phyloP scores from a whole-genome alignment of 2,797 vertebrate genomes.

The Pitangus sulphuratus region DNA sequence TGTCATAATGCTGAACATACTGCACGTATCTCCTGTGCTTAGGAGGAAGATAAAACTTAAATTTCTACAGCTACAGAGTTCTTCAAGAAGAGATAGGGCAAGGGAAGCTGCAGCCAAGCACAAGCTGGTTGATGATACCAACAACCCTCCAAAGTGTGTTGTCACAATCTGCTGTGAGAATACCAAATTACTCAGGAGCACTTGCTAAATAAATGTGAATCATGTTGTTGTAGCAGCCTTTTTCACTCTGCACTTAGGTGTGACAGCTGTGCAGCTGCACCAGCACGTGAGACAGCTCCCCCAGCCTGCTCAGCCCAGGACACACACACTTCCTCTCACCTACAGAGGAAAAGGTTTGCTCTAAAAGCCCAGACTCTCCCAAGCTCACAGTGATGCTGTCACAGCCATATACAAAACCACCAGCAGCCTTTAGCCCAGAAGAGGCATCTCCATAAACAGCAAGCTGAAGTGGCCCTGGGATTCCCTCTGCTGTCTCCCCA shows the following conservation, averaged over 20 bases:
- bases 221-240: neutral
- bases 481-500: neutral
- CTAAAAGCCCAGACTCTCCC: neutral
- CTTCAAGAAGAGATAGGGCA: neutral
- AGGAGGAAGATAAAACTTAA: neutral
- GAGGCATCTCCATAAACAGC: neutral
- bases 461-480: neutral
- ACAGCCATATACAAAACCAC: fast-evolving
- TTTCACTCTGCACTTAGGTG: neutral
- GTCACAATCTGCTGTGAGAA: neutral
- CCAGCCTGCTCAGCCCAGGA: neutral
- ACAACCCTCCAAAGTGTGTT: neutral
- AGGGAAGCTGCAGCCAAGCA: neutral
- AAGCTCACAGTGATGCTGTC: neutral
- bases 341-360: neutral
- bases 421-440: neutral
- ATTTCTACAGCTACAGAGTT: neutral
- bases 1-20: fast-evolving
- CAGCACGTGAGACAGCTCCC: too few species aligned
- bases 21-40: fast-evolving
- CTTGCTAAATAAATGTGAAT: neutral
- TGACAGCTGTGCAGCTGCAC: neutral
- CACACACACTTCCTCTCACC: neutral
- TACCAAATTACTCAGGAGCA: neutral
- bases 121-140: neutral